These are phyloP conservation scores for Octopus sinensis DNA, from an alignment of 1,140 invertebrate species.

Conservation along the genomic window DNA sequence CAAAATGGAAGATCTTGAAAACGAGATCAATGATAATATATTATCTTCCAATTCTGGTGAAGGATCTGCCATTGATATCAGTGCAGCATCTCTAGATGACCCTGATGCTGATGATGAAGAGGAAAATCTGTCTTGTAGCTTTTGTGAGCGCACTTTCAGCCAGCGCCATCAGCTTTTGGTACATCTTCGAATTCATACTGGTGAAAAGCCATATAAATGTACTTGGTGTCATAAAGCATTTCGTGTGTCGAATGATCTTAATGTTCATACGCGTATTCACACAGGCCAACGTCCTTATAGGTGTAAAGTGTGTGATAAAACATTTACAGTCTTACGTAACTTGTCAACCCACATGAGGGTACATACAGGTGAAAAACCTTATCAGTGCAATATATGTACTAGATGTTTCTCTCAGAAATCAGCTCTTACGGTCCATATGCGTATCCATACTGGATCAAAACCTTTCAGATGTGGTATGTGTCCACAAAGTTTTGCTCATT, in stretches of 20 bases:
- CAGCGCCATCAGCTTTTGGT: constrained; percentile 19
- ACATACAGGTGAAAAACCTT: constrained; percentile 25
- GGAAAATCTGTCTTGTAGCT: constrained; percentile 22
- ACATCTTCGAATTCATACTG: constrained; percentile 51
- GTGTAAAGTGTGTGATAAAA: constrained; percentile 24
- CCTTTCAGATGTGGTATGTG: constrained; percentile 26
- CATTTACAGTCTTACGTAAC: constrained; percentile 17
- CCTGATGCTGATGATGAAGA: too few species aligned
- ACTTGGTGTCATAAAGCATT: constrained; percentile 50
- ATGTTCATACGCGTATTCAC: constrained; percentile 20
- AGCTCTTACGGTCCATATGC: constrained; percentile 16
- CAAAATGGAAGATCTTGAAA: too few species aligned
- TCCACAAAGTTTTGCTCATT: constrained; percentile 36
- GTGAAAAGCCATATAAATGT: constrained; percentile 53
- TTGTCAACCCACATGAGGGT: constrained; percentile 20
- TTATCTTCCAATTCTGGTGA: too few species aligned
- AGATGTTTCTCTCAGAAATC: constrained; percentile 20
- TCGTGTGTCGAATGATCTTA: constrained; percentile 9
- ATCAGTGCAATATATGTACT: constrained; percentile 23
- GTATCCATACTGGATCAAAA: constrained; percentile 22
- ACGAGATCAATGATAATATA: too few species aligned
- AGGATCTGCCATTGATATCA: too few species aligned
- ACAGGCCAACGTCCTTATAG: constrained; percentile 19
- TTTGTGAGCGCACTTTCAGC: constrained; percentile 24
- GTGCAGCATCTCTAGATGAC: too few species aligned